Evolutionary conservation across 2,113 vertebrate species (phyloP).

Genomic region (Rhinoptilus africanus): DNA sequence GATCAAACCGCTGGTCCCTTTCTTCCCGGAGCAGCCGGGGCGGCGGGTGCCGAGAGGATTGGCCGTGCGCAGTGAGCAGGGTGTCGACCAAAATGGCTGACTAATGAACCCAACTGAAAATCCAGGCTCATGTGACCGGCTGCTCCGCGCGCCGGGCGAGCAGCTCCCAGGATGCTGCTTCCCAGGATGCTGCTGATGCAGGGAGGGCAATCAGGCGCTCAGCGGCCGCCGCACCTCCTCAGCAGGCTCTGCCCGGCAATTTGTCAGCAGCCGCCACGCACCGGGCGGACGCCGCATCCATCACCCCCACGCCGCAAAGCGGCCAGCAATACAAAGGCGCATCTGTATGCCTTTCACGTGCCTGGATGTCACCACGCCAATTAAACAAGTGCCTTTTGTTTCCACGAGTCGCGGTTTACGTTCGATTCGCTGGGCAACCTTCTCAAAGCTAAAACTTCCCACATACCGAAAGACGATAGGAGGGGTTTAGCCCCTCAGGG

Average conservation of each 20-base stretch:
- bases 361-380: not conserved
- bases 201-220: conserved; percentile 61
- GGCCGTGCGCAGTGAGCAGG: conserved; percentile 85
- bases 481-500: not conserved
- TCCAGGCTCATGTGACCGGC: conserved; percentile 88
- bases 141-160: conserved; percentile 74
- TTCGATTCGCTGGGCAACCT: not conserved
- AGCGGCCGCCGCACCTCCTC: conserved; percentile 34
- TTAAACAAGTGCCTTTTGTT: not conserved
- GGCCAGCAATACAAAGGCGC: not conserved
- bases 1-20: conserved; percentile 50
- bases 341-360: not conserved
- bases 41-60: conserved; percentile 74
- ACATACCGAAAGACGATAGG: rapidly evolving
- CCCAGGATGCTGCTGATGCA: conserved; percentile 73
- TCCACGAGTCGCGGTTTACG: not conserved
- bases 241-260: conserved; percentile 50
- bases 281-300: not conserved
- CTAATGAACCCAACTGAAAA: conserved; percentile 83
- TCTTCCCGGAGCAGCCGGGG: conserved; percentile 57
- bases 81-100: conserved; percentile 99
- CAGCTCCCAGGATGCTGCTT: conserved; percentile 77
- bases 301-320: not conserved
- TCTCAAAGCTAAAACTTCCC: not conserved
- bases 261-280: not conserved